Conservation (phyloP, 2,113 vertebrate genomes). For the Ictidomys tridecemlineatus region DNA sequence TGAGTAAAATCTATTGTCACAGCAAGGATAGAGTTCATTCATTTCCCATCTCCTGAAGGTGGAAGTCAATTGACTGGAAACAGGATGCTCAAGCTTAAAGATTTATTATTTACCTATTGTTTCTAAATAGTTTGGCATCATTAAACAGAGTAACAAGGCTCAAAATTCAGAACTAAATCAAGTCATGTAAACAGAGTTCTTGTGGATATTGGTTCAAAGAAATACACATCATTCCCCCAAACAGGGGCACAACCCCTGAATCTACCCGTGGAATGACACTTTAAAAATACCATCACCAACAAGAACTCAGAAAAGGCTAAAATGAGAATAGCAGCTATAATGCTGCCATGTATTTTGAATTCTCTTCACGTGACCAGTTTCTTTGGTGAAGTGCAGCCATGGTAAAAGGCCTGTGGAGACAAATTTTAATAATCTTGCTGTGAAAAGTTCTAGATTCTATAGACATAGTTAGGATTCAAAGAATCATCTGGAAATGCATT, state of each 20-base stretch:
- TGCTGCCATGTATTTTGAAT: conserved; percentile 46
- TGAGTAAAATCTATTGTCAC: conserved; percentile 62
- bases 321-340: not conserved
- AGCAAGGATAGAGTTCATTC: conserved; percentile 70
- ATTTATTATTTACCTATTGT: conserved; percentile 75
- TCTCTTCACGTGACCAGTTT: not conserved
- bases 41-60: conserved; percentile 66
- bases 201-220: conserved; percentile 58
- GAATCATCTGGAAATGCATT: not conserved
- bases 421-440: not conserved
- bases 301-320: not conserved
- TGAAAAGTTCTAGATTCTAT: not conserved
- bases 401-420: conserved; percentile 8
- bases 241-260: not conserved
- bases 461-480: not conserved
- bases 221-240: conserved; percentile 33
- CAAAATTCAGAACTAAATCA: conserved; percentile 64
- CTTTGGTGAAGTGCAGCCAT: not conserved
- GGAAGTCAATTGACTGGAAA: conserved; percentile 74
- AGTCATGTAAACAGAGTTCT: conserved; percentile 52
- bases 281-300: not conserved
- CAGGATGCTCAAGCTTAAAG: conserved; percentile 55
- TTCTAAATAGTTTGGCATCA: conserved; percentile 64
- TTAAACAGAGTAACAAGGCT: conserved; percentile 70
- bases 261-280: not conserved